Base-by-base conservation (phyloP, 1,140 invertebrate species). In the Drosophila kanapiae region DNA sequence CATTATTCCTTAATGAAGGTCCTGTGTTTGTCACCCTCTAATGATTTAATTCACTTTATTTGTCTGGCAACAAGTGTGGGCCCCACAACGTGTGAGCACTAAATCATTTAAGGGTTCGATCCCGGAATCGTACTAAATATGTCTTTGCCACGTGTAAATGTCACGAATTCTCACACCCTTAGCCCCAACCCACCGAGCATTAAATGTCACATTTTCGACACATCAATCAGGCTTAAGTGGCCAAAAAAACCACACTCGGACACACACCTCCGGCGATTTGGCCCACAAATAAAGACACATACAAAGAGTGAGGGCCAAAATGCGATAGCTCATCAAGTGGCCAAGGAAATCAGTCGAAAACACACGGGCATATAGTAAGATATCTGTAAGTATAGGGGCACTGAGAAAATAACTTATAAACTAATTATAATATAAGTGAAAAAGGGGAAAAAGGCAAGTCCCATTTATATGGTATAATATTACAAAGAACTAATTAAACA, bases 161-260 rank as follows among this genome's bases (percentile, higher is more conserved):
- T 68, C 62, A 74, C 33, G 35, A 40, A 60, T 68, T 60, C 51
- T 45, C 37, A 74, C 57, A 60, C 47, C 58, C 29, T 23, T 14
- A 8, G 35, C 18, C 6, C 9, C 33, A 35, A n/a, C 51, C 13
- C 35, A 16, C 31, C 37, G 18, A 23, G 53, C 47, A 49, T 47
- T 48, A 27, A 53, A 59, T 77, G 54, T 64, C 72, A 75, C 78
- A 63, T 58, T 74, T 85, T 80, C 75, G 62, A 85, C 68, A 65
- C 60, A 76, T 80, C 76, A 80, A 87, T 83, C 76, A 88, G 43
- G 65, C 61, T 74, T 74, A 83, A 88, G 70, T 87, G 84, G 43
- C 72, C 49, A 65, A 61, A 51, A 51, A 16, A n/a, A 8, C 14
- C 14, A 68, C n/a, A 53, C 47, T 42, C 42, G 27, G 42, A 47